A percentile compares a stretch with the other conserved stretches of the same genome.
These are phyloP conservation scores for Andrena dorsata DNA, from an alignment of 2,888 invertebrate species.

Conservation along the genomic window DNA sequence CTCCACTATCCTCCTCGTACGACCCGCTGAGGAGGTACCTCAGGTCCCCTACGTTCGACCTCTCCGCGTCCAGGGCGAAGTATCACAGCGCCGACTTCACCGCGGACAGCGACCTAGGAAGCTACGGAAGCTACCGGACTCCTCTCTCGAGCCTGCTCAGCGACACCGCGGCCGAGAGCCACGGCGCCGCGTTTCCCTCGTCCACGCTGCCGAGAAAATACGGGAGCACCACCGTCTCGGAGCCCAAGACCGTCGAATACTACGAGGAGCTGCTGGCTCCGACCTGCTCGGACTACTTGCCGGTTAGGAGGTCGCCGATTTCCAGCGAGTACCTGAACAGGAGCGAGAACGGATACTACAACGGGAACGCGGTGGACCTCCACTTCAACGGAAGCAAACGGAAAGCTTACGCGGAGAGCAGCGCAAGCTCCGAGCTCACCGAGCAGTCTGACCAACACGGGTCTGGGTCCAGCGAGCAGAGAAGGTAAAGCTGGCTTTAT, in stretches of 20 bases:
- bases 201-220: slow-evolving; percentile 77
- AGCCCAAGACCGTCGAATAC: slow-evolving; percentile 81
- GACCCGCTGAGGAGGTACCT: slow-evolving; percentile 79
- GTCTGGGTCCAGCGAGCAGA: slow-evolving; percentile 63
- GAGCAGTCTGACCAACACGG: slow-evolving; percentile 63
- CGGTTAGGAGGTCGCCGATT: slow-evolving; percentile 74
- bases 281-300: slow-evolving; percentile 74
- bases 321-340: slow-evolving; percentile 68
- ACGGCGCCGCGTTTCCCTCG: slow-evolving; percentile 56
- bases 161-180: slow-evolving; percentile 64
- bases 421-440: slow-evolving; percentile 56
- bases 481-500: slow-evolving; percentile 65
- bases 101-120: slow-evolving; percentile 70
- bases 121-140: slow-evolving; percentile 71
- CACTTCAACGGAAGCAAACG: slow-evolving; percentile 67
- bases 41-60: slow-evolving; percentile 77
- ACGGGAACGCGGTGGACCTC: slow-evolving; percentile 72
- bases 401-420: slow-evolving; percentile 68
- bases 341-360: slow-evolving; percentile 80
- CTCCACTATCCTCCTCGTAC: slow-evolving; percentile 66
- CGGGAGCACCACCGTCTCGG: slow-evolving; percentile 61
- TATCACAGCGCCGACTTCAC: slow-evolving; percentile 78
- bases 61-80: slow-evolving; percentile 66
- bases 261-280: slow-evolving; percentile 82
- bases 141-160: slow-evolving; percentile 61